Percentiles rank a stretch among this genome's conserved stretches.
These are phyloP conservation scores for Xerus inauris DNA, from an alignment of 2,113 vertebrate species.

Conservation along the genomic window DNA sequence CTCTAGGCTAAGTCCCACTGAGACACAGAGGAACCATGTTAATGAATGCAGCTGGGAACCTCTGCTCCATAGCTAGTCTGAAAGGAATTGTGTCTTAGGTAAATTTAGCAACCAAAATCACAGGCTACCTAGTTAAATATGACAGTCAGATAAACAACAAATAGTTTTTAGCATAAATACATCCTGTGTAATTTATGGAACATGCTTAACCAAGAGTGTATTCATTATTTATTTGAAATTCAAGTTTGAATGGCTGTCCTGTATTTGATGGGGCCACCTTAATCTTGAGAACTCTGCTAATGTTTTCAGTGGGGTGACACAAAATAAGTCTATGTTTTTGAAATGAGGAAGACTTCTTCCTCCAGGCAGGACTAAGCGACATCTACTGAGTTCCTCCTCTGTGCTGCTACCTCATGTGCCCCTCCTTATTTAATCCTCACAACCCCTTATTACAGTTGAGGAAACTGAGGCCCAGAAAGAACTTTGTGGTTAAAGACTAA, in stretches of 20 bases:
- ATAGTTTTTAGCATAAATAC: neutral
- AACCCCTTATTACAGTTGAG: neutral
- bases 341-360: neutral
- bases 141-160: neutral
- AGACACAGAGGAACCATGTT: neutral
- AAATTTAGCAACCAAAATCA: neutral
- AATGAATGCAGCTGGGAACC: neutral
- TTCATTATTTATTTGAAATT: slow-evolving; percentile 21
- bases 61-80: neutral
- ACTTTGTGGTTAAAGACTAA: neutral
- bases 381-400: neutral
- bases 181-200: neutral
- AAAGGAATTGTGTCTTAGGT: neutral
- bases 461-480: neutral
- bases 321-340: neutral
- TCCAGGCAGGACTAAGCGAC: neutral
- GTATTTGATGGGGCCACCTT: neutral
- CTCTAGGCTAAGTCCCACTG: neutral
- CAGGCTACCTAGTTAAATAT: neutral
- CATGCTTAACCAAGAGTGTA: neutral
- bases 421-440: neutral
- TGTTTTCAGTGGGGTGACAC: neutral
- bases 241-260: neutral
- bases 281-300: neutral
- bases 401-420: neutral